Percentiles rank a stretch among this genome's conserved stretches.
Evolutionary conservation across 2,113 vertebrate species (phyloP).

Genomic region (Actinemys pallida): DNA sequence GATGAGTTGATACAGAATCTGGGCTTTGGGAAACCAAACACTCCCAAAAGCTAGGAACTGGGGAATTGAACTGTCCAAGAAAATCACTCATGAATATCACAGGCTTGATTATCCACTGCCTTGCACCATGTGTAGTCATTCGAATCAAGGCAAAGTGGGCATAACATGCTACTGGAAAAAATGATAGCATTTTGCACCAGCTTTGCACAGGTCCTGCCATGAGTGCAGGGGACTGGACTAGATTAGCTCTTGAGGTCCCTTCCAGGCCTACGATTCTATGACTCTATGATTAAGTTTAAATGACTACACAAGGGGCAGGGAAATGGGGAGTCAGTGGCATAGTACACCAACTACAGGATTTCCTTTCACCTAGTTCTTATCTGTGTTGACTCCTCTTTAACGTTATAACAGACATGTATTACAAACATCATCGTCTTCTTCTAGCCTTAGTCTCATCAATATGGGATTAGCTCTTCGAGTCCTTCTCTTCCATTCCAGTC

Average conservation of each 20-base stretch:
- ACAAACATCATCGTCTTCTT: constrained; percentile 3
- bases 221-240: no score
- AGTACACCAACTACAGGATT: constrained; percentile 37
- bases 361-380: constrained; percentile 48
- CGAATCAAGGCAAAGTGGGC: constrained; percentile 56
- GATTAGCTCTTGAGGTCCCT: no score
- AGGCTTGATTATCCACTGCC: constrained; percentile 33
- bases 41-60: neutral
- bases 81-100: constrained; percentile 31
- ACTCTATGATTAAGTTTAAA: constrained; percentile 27
- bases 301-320: constrained; percentile 55
- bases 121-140: constrained; percentile 55
- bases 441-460: no score
- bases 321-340: constrained; percentile 54
- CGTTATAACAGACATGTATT: neutral
- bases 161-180: constrained; percentile 51
- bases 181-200: constrained; percentile 48
- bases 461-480: no score
- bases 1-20: neutral
- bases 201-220: constrained; percentile 24
- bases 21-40: neutral
- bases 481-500: no score
- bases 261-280: no score
- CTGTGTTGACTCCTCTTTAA: neutral
- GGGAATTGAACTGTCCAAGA: constrained; percentile 28